Evolutionary conservation across 2,113 vertebrate genomes (phyloP), one percentile per base, ranked within the genome.

Genomic region (Hypanus sabinus): DNA sequence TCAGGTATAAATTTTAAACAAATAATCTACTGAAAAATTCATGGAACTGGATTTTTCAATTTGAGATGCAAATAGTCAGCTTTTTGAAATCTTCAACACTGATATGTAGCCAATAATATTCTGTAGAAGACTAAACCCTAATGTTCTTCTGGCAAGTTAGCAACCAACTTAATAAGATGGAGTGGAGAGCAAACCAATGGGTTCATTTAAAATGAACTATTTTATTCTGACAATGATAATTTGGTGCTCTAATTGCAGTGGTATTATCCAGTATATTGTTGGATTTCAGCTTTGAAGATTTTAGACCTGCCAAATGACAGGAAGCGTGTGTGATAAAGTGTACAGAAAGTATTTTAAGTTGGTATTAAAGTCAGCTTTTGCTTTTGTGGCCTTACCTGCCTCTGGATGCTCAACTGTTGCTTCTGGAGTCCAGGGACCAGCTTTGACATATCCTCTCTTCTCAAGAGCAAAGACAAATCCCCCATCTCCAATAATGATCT

Each of bases 361-460:
- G 71, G 71, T 73, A 73, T 18, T 18, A 18, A 70, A 18, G 68
- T 11, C 68, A 70, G 18, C 18, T 73, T 73, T 73, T 2, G 71
- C 20, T 65, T 33, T 57, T 33, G 4, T 65, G 60, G 22, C 95
- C 96, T 95, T 94, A 99, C 99, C 98, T 94, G 99, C 98, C 95
- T 99, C 99, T 0, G 99, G 98, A 94, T 99, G 95, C 95, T 99
- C 98, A 16, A 98, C 97, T 0, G 98, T 96, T 36, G 99, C 98
- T 95, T 99, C 99, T 5, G 99, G 99, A 27, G 99, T 99, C 99
- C 99, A 99, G 22, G 99, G 99, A 0, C 99, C 99, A 1, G 99
- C 99, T 95, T 99, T 99, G 7, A 99, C 98, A 0, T 99, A 99
- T 20, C 99, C 99, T 55, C 99, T 97, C 95, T 99, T 99, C 96